Conservation (phyloP, 2,888 invertebrate genomes). For the Horisme vitalbata region DNA sequence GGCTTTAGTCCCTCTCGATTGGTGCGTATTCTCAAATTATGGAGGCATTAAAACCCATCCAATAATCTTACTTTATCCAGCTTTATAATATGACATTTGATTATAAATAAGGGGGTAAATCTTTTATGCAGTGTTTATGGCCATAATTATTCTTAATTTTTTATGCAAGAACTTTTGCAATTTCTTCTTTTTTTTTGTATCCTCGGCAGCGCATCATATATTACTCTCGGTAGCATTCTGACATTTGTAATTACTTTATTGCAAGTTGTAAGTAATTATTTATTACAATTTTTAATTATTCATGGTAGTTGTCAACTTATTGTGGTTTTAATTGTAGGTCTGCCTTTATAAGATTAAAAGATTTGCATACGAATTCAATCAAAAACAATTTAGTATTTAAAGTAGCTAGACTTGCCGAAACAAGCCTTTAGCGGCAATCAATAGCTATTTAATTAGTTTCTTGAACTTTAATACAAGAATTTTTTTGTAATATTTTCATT, state of each 20-base stretch:
- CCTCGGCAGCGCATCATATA: slow-evolving; percentile 3
- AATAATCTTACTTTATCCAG: too few species aligned
- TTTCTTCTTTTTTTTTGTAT: not conserved
- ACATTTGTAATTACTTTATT: slow-evolving; percentile 23
- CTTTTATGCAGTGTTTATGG: not conserved
- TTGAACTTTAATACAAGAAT: too few species aligned
- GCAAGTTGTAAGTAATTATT: slow-evolving; percentile 15
- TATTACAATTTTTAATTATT: slow-evolving; percentile 14
- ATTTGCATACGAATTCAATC: slow-evolving; percentile 14
- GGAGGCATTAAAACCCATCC: too few species aligned
- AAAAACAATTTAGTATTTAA: slow-evolving; percentile 11
- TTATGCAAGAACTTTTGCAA: too few species aligned
- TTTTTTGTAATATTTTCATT: too few species aligned
- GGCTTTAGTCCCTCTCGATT: too few species aligned
- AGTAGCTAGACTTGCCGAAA: not conserved
- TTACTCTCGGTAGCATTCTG: slow-evolving; percentile 19
- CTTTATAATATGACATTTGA: too few species aligned
- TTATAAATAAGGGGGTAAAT: too few species aligned
- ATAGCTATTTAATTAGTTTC: not conserved
- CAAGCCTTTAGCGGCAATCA: not conserved
- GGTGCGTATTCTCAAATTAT: too few species aligned
- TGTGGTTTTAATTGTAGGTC: slow-evolving; percentile 14
- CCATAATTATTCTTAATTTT: not conserved
- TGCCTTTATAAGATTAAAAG: slow-evolving; percentile 13
- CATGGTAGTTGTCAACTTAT: slow-evolving; percentile 18